Evolutionary conservation across 2,888 invertebrate species (phyloP), one percentile per base, ranked within the genome.

Genomic region (Parapristionchus giblindavisi): DNA sequence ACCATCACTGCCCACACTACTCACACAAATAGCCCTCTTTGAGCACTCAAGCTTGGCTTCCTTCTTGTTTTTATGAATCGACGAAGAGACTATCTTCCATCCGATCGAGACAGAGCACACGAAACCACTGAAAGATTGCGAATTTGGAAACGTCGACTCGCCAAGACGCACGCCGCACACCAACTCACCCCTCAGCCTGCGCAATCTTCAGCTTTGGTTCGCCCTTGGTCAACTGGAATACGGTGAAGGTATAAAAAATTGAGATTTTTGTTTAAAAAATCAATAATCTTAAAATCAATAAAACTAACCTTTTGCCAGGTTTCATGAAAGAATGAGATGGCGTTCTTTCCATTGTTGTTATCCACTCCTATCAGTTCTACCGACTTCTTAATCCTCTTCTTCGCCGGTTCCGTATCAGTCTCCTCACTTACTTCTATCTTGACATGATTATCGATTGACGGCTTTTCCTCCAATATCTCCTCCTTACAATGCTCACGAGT

Each of bases 11-110:
- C 24, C 29, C 29, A 29, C 24, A 24, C n/a, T 51, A 17, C 24
- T 58, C 52, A 36, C 70, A 14, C 17, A 1, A 75, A 71, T 8
- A 4, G 71, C 68, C 38, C 63, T 60, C 27, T 29, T 52, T 8
- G 54, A 52, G 38, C 77, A 77, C 54, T 75, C 70, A 14, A 17
- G 24, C 56, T 77, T 77, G 38, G 77, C 68, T 17, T 32, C 65
- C 43, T 71, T 77, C 74, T 76, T 76, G n/a, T 34, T 60, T 29
- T 27, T 36, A n/a, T 63, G n/a, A 4, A 14, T 17, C 3, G 3
- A 1, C 38, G 68, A 66, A 4, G 51, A 48, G 60, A 76, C 29
- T 17, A 29, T 32, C 4, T 21, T 21, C 6, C 38, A 38, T 1
- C 66, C 74, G 8, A 74, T 24, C 1, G 27, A 3, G 27, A 56